Evolutionary conservation across 2,113 vertebrate species (phyloP).

Genomic region (Festucalex cinctus): DNA sequence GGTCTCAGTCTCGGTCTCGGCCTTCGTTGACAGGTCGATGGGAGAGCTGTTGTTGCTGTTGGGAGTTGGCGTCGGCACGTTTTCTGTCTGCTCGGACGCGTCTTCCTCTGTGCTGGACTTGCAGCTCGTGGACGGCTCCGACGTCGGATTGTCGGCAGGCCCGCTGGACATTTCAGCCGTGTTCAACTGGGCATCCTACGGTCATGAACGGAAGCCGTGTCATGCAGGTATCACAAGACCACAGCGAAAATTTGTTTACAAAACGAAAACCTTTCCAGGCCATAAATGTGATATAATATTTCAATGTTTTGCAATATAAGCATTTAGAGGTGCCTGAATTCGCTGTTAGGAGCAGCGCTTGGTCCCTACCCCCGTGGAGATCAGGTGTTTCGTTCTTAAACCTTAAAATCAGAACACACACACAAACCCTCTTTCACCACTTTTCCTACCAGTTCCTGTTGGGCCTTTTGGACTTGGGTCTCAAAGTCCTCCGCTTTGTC

Average conservation of each 20-base stretch:
- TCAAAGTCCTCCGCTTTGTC: constrained; percentile 78
- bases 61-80: constrained; percentile 12
- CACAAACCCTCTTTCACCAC: neutral
- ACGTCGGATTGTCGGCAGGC: constrained; percentile 7
- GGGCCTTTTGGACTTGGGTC: constrained; percentile 76
- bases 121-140: constrained; percentile 5
- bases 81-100: constrained; percentile 25
- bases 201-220: constrained; percentile 5
- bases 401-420: neutral
- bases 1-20: constrained; percentile 63
- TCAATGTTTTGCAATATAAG: neutral
- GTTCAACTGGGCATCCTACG: constrained; percentile 47
- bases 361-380: neutral
- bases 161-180: constrained; percentile 13
- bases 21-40: constrained; percentile 87
- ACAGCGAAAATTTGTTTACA: too few relatives aligned
- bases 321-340: neutral
- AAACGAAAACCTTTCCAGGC: too few relatives aligned
- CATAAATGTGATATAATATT: too few relatives aligned
- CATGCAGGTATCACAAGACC: neutral
- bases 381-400: neutral
- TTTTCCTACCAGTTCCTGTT: constrained; percentile 72
- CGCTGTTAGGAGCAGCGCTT: neutral
- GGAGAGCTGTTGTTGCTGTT: constrained; percentile 68
- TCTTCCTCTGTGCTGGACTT: constrained; percentile 5